phyloP scores from a whole-genome alignment of 2,113 vertebrate species.

The Oplegnathus fasciatus region DNA sequence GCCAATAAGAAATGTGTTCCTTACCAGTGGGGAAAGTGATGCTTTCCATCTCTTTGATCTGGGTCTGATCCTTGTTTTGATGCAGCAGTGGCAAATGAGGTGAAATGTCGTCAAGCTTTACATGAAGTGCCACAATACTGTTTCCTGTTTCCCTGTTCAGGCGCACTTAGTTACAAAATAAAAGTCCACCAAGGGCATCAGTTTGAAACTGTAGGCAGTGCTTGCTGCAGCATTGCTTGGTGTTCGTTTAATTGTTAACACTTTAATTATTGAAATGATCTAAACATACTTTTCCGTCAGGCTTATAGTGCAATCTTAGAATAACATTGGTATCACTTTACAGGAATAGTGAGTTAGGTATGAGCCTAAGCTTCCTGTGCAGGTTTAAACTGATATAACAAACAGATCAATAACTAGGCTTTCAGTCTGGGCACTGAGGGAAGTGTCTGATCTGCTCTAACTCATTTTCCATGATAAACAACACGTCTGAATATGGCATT shows the following conservation, averaged over 20 bases:
- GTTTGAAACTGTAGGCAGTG: not conserved
- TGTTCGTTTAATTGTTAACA: not conserved
- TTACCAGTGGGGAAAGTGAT: not conserved
- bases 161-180: conserved; percentile 6
- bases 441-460: not conserved
- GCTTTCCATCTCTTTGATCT: conserved; percentile 9
- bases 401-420: conserved; percentile 8
- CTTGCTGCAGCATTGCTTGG: not conserved
- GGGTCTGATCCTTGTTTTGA: conserved; percentile 13
- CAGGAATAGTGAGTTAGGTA: not conserved
- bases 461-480: not conserved
- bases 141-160: not conserved
- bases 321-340: not conserved
- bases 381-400: not conserved
- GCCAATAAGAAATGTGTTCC: not conserved
- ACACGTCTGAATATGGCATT: not conserved
- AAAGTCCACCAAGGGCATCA: not conserved
- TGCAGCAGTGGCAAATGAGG: conserved; percentile 37
- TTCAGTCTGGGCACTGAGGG: not conserved
- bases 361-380: not conserved
- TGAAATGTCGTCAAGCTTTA: not conserved
- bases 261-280: not conserved
- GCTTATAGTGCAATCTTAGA: not conserved
- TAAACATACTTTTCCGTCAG: not conserved
- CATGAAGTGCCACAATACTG: not conserved